phyloP scores from a whole-genome alignment of 2,888 invertebrate genomes.

The Caenorhabditis afra region DNA sequence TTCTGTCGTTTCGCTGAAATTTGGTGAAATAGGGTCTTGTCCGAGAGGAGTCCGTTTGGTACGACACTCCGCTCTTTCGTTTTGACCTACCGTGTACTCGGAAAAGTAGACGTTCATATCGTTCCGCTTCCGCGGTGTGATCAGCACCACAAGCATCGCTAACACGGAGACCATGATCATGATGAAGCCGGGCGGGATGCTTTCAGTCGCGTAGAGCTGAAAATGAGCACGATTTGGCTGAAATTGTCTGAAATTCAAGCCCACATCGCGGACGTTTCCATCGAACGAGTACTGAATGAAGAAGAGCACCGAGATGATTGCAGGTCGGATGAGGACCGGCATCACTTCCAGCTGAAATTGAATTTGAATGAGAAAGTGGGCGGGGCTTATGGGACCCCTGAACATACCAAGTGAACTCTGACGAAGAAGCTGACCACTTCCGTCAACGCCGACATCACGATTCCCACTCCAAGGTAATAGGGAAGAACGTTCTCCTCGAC shows the following conservation, averaged over 20 bases:
- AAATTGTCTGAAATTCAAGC: background rate
- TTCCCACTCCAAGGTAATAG: background rate
- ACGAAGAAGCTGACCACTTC: slow-evolving; percentile 37
- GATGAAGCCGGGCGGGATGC: slow-evolving; percentile 7
- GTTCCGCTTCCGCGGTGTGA: slow-evolving; percentile 36
- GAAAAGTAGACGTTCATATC: slow-evolving; percentile 46
- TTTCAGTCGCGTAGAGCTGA: slow-evolving; percentile 19
- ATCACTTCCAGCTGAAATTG: slow-evolving; percentile 39
- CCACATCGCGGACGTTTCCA: slow-evolving; percentile 25
- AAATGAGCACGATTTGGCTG: background rate
- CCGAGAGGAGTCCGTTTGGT: no score
- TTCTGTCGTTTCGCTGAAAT: slow-evolving; percentile 22
- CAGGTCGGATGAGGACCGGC: slow-evolving; percentile 35
- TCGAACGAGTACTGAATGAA: slow-evolving; percentile 43
- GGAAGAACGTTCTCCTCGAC: slow-evolving; percentile 15
- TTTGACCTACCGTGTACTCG: slow-evolving; percentile 29
- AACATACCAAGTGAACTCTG: slow-evolving; percentile 28
- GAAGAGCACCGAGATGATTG: slow-evolving; percentile 12
- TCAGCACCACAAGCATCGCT: slow-evolving; percentile 31
- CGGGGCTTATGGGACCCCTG: no score
- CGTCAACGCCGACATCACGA: slow-evolving; percentile 20
- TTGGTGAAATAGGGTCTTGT: background rate
- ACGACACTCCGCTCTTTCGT: no score
- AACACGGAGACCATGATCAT: slow-evolving; percentile 22
- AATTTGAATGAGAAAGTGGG: background rate